Conservation (phyloP, 2,888 invertebrate species). For the Troides aeacus region DNA sequence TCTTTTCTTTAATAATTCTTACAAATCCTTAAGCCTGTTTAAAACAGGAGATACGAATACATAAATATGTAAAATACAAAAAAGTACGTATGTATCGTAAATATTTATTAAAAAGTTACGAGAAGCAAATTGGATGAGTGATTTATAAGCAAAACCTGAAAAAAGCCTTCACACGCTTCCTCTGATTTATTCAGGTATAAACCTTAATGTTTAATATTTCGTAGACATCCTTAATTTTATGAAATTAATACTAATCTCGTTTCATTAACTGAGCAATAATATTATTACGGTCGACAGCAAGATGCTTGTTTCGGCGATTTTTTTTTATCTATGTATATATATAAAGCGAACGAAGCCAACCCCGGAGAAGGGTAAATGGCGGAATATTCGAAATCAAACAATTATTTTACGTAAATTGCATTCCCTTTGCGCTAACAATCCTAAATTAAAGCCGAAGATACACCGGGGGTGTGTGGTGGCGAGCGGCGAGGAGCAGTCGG, state of each 20-base stretch:
- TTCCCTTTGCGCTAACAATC: conserved; percentile 76
- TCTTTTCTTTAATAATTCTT: too few species aligned
- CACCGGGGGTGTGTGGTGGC: conserved; percentile 43
- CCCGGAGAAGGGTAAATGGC: conserved; percentile 45
- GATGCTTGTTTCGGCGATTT: conserved; percentile 19
- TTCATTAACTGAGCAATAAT: conserved; percentile 1
- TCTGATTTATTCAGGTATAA: too few species aligned
- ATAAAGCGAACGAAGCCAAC: conserved; percentile 58
- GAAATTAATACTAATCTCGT: background rate
- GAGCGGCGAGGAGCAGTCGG: conserved; percentile 30
- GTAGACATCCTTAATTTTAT: too few species aligned
- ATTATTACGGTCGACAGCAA: conserved; percentile 4
- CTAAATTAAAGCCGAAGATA: conserved; percentile 78
- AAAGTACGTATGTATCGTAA: too few species aligned
- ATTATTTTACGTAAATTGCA: conserved; percentile 79
- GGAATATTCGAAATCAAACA: conserved; percentile 74
- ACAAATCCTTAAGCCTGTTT: too few species aligned
- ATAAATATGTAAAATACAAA: too few species aligned
- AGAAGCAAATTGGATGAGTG: too few species aligned
- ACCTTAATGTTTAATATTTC: too few species aligned
- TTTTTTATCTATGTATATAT: conserved; percentile 37
- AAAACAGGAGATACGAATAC: too few species aligned
- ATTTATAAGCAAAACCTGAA: too few species aligned
- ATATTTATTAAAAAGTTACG: too few species aligned
- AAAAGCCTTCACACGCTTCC: too few species aligned